Evolutionary conservation across 1,140 invertebrate genomes (phyloP).

Genomic region (Brachionus sp.): DNA sequence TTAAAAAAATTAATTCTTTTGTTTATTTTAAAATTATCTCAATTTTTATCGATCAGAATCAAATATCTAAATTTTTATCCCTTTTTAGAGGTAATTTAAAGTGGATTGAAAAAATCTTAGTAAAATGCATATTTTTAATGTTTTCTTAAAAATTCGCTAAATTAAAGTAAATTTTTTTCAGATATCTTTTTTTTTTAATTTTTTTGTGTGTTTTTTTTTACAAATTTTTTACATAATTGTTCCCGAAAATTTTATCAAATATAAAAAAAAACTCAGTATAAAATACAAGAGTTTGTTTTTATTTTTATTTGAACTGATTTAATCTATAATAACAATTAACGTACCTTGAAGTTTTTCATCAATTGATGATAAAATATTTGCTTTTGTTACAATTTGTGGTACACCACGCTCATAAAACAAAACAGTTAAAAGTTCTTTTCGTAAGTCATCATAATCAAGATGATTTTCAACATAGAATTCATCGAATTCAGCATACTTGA

Average conservation of each 20-base stretch:
- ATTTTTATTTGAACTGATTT: not conserved
- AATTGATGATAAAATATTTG: not conserved
- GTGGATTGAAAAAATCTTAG: not conserved
- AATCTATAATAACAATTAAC: not conserved
- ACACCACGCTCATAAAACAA: not conserved
- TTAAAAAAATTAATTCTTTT: not conserved
- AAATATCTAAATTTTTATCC: not conserved
- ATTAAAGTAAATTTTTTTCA: not conserved
- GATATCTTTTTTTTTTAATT: not conserved
- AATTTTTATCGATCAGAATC: not conserved
- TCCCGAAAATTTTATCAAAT: not conserved
- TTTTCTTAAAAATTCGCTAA: not conserved
- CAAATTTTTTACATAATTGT: not conserved
- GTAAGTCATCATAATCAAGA: slow-evolving; percentile 33
- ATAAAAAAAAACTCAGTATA: not conserved
- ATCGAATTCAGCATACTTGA: not conserved
- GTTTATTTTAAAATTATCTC: not conserved
- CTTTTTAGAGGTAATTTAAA: not conserved
- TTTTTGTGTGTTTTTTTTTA: not conserved
- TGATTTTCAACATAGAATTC: slow-evolving; percentile 16
- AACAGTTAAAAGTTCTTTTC: slow-evolving; percentile 10
- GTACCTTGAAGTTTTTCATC: slow-evolving; percentile 30
- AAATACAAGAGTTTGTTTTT: not conserved
- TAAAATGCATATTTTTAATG: not conserved
- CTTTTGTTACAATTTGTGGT: not conserved